phyloP scores from a whole-genome alignment of 2,888 invertebrate genomes.

The Rhagonycha fulva region DNA sequence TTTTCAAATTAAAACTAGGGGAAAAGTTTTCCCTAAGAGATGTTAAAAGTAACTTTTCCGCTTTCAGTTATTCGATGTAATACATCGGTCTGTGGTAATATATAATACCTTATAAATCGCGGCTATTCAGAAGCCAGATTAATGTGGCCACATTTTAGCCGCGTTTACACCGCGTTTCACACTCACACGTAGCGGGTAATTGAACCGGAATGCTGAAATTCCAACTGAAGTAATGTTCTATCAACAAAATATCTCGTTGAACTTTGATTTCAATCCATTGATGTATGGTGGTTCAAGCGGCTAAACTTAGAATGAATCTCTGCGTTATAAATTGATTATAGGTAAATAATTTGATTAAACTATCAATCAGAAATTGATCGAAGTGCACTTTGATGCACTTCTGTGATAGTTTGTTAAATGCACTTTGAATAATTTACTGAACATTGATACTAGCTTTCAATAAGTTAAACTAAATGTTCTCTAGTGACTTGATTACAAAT shows the following conservation, averaged over 20 bases:
- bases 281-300: background rate
- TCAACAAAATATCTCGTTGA: background rate
- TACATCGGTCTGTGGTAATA: slow-evolving; percentile 26
- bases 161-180: slow-evolving; percentile 35
- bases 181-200: slow-evolving; percentile 36
- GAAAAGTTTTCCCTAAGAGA: background rate
- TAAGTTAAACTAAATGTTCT: slow-evolving; percentile 48
- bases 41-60: slow-evolving; percentile 9
- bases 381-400: slow-evolving; percentile 52
- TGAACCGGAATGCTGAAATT: slow-evolving; percentile 35
- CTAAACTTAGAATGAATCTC: background rate
- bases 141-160: slow-evolving; percentile 38
- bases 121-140: slow-evolving; percentile 38
- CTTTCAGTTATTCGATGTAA: slow-evolving; percentile 20
- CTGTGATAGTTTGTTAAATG: slow-evolving; percentile 47
- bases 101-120: slow-evolving; percentile 37
- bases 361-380: slow-evolving; percentile 50
- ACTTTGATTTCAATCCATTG: background rate
- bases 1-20: background rate
- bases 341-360: slow-evolving; percentile 48
- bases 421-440: slow-evolving; percentile 53
- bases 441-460: slow-evolving; percentile 50
- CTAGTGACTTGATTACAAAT: slow-evolving; percentile 40
- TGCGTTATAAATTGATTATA: slow-evolving; percentile 9
- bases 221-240: slow-evolving; percentile 32